Evolutionary conservation across 1,140 invertebrate species (phyloP), one percentile per base, ranked within the genome.

Genomic region (Orchesella cincta): DNA sequence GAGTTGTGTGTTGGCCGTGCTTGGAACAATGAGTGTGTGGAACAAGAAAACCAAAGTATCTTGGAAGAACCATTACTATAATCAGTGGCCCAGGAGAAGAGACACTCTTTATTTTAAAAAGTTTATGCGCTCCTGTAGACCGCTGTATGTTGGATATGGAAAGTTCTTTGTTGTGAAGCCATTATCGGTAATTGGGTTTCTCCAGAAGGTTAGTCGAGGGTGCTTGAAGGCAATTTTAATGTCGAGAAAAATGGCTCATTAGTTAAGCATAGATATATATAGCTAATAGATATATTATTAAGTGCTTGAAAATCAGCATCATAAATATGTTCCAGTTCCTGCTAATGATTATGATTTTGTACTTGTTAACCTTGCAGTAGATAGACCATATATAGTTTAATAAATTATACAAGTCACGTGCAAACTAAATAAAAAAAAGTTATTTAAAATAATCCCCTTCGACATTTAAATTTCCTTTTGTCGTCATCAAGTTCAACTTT

Each of bases 91-190:
- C 8, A 3, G 52, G 23, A 57, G 23, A n/a, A 31, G 12, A 8
- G 62, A 67, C 33, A 31, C 2, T 2, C 8, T 31, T 5, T 67
- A 31, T 31, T 31, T 67, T 26, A 67, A 33, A 67, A 67, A 67
- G 62, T 67, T 67, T 67, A 12, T 14, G 12, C 8, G 23, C 1
- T 18, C 8, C 28, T 67, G 62, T 67, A 2, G 62, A 31, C 62
- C 62, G 1, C 8, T 67, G 23, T 31, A 31, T 31, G 62, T 67
- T 29, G 62, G 26, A 29, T 29, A 67, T 67, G 62, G 62, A 33
- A 67, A 67, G 31, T 67, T 67, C 23, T 67, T 67, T 33, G 62
- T 67, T 2, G 62, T 67, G 2, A 67, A 8, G 31, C 62, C 62
- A 3, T 14, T 67, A 12, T 31, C 62, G 5, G 31, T 67, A 2